These are phyloP conservation scores for Meta bourneti DNA, from an alignment of 2,888 invertebrate species.

Conservation along the genomic window DNA sequence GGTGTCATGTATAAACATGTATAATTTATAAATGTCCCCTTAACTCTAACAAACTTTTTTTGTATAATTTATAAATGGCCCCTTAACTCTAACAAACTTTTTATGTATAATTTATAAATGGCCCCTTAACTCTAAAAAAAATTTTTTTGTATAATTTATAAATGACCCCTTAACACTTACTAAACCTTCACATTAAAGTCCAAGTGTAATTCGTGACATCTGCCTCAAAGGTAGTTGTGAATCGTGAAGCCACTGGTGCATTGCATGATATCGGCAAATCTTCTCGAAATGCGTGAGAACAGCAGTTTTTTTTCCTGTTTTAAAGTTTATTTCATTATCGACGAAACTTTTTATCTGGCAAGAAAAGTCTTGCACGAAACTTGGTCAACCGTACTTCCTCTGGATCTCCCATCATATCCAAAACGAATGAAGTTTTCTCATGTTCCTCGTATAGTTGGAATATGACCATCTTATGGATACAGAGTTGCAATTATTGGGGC, in stretches of 20 bases:
- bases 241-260: slow-evolving; percentile 39
- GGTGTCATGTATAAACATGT: too few relatives aligned
- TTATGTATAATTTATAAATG: too few relatives aligned
- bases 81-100: too few relatives aligned
- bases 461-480: too few relatives aligned
- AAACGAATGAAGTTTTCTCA: too few relatives aligned
- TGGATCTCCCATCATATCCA: neutral
- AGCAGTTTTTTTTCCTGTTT: slow-evolving; percentile 34
- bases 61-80: too few relatives aligned
- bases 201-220: neutral
- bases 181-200: neutral
- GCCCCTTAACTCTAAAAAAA: neutral
- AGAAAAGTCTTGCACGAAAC: slow-evolving; percentile 12
- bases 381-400: slow-evolving; percentile 32
- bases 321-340: slow-evolving; percentile 12
- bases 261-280: slow-evolving; percentile 16
- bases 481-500: too few relatives aligned
- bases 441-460: too few relatives aligned
- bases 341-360: slow-evolving; percentile 26
- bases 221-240: slow-evolving; percentile 7
- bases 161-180: neutral
- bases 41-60: too few relatives aligned
- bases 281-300: slow-evolving; percentile 49
- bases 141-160: neutral
- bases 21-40: too few relatives aligned